A percentile compares a stretch with the other conserved stretches of the same genome.
phyloP scores from a whole-genome alignment of 1,140 invertebrate species.

The Trialeurodes vaporariorum region DNA sequence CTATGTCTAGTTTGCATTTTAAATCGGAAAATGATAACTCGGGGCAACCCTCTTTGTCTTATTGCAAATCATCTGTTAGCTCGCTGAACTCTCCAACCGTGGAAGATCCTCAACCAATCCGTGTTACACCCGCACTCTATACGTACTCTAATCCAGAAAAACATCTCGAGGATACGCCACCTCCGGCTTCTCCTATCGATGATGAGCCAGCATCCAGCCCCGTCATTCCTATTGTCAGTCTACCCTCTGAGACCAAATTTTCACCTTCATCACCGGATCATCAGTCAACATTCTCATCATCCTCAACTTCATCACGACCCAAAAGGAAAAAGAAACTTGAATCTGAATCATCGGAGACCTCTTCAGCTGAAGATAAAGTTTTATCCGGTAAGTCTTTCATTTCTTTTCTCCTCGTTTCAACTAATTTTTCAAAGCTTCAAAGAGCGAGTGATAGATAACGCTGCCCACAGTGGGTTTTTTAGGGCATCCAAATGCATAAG shows the following conservation, averaged over 20 bases:
- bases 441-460: no score
- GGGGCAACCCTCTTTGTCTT: no score
- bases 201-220: conserved; percentile 34
- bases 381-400: not conserved
- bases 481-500: no score
- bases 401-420: no score
- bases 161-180: conserved; percentile 40
- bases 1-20: not conserved
- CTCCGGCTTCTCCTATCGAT: conserved; percentile 35
- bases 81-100: conserved; percentile 34
- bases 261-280: not conserved
- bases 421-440: no score
- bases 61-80: not conserved
- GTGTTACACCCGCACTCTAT: conserved; percentile 56
- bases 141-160: conserved; percentile 64
- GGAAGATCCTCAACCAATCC: conserved; percentile 53
- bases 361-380: not conserved
- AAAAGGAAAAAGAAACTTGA: conserved; percentile 7
- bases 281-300: not conserved
- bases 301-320: not conserved
- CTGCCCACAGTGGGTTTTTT: no score
- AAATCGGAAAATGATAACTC: not conserved
- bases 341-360: not conserved
- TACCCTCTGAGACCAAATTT: not conserved
- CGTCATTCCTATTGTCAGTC: not conserved